Evolutionary conservation across 2,113 vertebrate genomes (phyloP).

Genomic region (Heterocephalus glaber): DNA sequence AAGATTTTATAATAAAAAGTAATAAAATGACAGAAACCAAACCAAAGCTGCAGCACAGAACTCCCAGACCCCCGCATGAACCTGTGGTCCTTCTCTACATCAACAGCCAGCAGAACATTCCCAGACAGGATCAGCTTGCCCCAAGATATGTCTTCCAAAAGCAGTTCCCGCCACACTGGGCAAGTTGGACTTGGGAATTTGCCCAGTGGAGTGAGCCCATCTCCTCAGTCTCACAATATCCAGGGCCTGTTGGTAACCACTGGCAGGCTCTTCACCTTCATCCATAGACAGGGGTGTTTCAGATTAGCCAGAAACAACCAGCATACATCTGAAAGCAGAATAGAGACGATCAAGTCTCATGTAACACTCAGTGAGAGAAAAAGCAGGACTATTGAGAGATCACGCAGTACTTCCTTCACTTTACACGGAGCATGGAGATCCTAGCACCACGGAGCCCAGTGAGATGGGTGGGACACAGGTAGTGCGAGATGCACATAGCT

Average conservation of each 20-base stretch:
- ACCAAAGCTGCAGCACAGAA: neutral
- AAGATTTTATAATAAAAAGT: neutral
- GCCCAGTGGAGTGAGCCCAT: neutral
- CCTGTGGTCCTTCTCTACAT: neutral
- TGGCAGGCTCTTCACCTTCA: neutral
- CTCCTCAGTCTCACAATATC: neutral
- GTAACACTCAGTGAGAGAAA: neutral
- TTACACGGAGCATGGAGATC: too few relatives aligned
- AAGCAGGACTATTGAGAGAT: too few relatives aligned
- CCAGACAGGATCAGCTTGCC: neutral
- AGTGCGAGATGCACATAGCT: neutral
- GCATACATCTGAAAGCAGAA: neutral
- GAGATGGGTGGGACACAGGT: too few relatives aligned
- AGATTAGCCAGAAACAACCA: neutral
- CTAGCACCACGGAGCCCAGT: too few relatives aligned
- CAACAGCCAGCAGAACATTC: neutral
- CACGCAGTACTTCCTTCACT: too few relatives aligned
- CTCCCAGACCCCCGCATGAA: neutral
- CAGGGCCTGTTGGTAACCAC: too few relatives aligned
- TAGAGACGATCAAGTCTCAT: neutral
- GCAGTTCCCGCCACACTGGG: neutral
- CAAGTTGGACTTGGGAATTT: neutral
- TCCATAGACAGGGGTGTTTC: neutral
- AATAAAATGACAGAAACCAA: constrained; percentile 27
- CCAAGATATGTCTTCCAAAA: neutral